Evolutionary conservation across 2,113 vertebrate genomes (phyloP).

Genomic region (Tyrannus savana): DNA sequence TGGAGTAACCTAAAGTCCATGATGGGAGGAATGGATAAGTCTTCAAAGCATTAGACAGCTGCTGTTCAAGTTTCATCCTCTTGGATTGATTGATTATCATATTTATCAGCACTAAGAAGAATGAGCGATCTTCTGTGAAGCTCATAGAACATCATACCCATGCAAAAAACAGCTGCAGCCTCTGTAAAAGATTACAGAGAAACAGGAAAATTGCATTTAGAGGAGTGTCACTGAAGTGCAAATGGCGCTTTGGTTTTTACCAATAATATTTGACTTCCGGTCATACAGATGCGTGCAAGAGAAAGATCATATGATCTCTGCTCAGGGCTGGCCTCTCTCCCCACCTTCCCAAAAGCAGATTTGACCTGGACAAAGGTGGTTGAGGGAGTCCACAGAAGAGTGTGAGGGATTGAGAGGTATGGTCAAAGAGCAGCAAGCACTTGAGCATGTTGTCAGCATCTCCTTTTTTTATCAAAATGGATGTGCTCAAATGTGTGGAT

Average conservation of each 20-base stretch:
- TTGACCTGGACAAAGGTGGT: neutral
- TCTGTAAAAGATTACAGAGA: neutral
- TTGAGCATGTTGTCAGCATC: neutral
- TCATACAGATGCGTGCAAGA: neutral
- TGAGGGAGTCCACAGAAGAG: rapidly evolving
- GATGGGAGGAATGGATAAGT: neutral
- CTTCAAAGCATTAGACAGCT: neutral
- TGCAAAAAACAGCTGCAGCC: neutral
- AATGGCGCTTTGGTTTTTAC: neutral
- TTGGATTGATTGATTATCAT: neutral
- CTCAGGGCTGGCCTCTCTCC: neutral
- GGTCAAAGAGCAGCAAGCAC: neutral
- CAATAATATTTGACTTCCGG: neutral
- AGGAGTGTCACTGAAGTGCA: neutral
- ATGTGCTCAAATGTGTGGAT: neutral
- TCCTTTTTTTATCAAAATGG: neutral
- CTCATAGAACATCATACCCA: neutral
- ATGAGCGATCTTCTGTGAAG: neutral
- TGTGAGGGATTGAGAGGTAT: neutral
- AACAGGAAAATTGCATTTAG: neutral
- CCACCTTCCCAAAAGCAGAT: neutral
- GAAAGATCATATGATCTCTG: neutral
- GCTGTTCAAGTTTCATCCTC: neutral
- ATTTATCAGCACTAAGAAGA: neutral
- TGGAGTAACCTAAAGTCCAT: neutral